Evolutionary conservation across 1,140 invertebrate genomes (phyloP), one percentile per base, ranked within the genome.

Genomic region (Lerema accius): DNA sequence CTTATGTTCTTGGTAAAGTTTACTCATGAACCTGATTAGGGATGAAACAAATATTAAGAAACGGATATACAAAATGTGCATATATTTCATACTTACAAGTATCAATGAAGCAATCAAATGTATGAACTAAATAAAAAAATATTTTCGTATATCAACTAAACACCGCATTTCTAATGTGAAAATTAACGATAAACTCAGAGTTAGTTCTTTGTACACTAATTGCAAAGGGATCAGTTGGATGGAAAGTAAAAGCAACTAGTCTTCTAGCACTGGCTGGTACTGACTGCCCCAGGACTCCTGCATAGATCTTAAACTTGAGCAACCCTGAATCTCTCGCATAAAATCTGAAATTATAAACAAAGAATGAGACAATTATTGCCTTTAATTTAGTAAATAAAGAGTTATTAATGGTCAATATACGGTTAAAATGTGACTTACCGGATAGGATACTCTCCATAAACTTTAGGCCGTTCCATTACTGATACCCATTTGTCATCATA

Each of bases 401-500:
- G n/a, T n/a, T n/a, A n/a, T n/a, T n/a, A n/a, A n/a, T n/a, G n/a
- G n/a, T n/a, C n/a, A n/a, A n/a, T n/a, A n/a, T n/a, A n/a, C n/a
- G n/a, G n/a, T 9, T 92, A 92, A 72, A 7, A 43, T 10, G 26
- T 19, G 56, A 17, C 1, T 73, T 92, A 97, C 95, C 96, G 94
- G 63, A 98, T 98, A 1, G 97, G 97, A 92, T 98, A 95, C 91
- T 98, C 97, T 13, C 96, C 96, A 86, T 97, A 98, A 42, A 95
- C 95, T 91, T 99, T 99, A 0, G 98, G 98, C 62, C 98, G 93
- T 90, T 99, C 98, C 94, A 99, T 95, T 43, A 97, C 95, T 0
- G 98, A 98, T 0, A 99, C 96, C 95, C 96, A 97, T 86, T 98
- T 98, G 82, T 99, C 97, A 84, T 99, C 98, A 83, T 99, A 99